Evolutionary conservation across 2,113 vertebrate genomes (phyloP), one percentile per base, ranked within the genome.

Genomic region (Ornithorhynchus anatinus): DNA sequence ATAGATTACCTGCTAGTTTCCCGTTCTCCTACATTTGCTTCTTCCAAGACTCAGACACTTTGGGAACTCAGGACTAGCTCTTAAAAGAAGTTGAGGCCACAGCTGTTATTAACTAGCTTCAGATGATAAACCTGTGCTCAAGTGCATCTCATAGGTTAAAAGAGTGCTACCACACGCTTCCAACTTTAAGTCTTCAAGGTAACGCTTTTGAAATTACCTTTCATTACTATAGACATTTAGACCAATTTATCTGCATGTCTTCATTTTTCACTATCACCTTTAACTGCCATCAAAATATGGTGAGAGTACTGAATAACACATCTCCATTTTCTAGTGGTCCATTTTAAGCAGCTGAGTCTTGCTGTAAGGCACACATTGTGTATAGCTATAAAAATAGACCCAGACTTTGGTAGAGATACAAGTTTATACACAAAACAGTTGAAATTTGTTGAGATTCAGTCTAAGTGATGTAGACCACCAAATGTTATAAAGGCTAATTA

Each of bases 31-130:
- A 81, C 6, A 29, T 72, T 86, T 86, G 77, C 69, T 90, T 86
- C 76, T 76, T 91, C 80, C 86, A 86, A 89, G 84, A 79, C 69
- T 83, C 69, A 59, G 33, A 81, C 60, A 75, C 83, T 71, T 79
- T 56, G 69, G 75, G 71, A 86, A 84, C 36, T 68, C 0, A 3
- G 64, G 52, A 81, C 84, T 74, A 74, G 59, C 63, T 86, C 77
- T 81, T 74, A 71, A 13, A 75, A 69, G 80, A 89, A 85, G 56
- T 79, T 71, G 84, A 78, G 68, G 75, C 85, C 65, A 74, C 71
- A 88, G 86, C 88, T 89, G 63, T 87, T 84, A 86, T 83, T 89
- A 89, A 90, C 81, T 88, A 79, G 82, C 47, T 83, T 67, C 80
- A 82, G 85, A 80, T 53, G 65, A 67, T 73, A 84, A 84, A 77